phyloP scores from a whole-genome alignment of 2,113 vertebrate species.

The Pterocles orientalis region DNA sequence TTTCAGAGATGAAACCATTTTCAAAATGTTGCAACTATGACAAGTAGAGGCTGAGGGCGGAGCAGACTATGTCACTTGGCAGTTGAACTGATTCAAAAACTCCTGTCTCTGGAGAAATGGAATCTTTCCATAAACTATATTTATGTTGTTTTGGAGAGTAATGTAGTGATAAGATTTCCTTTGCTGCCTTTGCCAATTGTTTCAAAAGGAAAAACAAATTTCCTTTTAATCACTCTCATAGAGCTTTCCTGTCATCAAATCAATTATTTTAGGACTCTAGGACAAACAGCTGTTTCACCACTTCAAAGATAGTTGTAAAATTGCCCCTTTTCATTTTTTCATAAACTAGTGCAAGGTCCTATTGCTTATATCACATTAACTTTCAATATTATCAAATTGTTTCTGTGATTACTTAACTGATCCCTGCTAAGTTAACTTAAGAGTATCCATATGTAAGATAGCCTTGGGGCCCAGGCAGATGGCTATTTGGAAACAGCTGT shows the following conservation, averaged over 20 bases:
- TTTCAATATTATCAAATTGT: background rate
- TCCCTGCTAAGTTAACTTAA: background rate
- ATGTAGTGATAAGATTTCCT: background rate
- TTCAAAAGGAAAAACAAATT: slow-evolving; percentile 15
- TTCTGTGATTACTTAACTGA: background rate
- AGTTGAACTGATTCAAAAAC: background rate
- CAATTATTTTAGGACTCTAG: background rate
- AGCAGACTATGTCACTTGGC: background rate
- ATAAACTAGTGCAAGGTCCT: background rate
- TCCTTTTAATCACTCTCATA: background rate
- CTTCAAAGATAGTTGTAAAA: background rate
- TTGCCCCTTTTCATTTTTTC: background rate
- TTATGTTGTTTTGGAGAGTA: background rate
- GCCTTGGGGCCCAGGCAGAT: slow-evolving; percentile 22
- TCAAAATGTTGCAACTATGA: background rate
- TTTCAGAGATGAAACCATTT: background rate
- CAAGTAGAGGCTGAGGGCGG: background rate
- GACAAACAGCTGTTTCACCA: background rate
- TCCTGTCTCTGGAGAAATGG: background rate
- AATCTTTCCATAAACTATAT: background rate
- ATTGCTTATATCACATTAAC: background rate
- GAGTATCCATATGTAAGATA: background rate
- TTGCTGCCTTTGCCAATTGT: background rate
- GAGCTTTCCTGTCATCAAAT: background rate
- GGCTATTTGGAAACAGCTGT: slow-evolving; percentile 30